Percentiles rank a stretch among this genome's conserved stretches.
Conservation (phyloP, 1,140 invertebrate genomes). For the Octopus sinensis region DNA sequence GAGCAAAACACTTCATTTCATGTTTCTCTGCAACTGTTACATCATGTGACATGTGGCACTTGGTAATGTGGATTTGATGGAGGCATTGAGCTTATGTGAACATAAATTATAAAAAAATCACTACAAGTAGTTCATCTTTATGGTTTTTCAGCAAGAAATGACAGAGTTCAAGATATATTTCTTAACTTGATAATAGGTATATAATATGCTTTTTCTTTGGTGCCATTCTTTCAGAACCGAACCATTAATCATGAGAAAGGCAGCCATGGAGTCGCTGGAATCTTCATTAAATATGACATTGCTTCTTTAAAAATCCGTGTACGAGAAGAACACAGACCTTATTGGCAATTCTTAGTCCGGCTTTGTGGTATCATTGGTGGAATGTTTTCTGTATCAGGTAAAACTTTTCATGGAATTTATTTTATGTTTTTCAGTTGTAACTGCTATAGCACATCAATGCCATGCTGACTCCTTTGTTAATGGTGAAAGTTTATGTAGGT, state of each 20-base stretch:
- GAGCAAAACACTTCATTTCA: too few relatives aligned
- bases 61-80: too few relatives aligned
- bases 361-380: slow-evolving; percentile 87
- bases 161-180: too few relatives aligned
- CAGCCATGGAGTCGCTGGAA: slow-evolving; percentile 86
- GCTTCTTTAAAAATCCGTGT: slow-evolving; percentile 79
- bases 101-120: too few relatives aligned
- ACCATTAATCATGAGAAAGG: slow-evolving; percentile 74
- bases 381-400: slow-evolving; percentile 74
- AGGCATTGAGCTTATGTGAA: too few relatives aligned
- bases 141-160: too few relatives aligned
- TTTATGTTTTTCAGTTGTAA: not conserved
- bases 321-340: slow-evolving; percentile 71
- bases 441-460: not conserved
- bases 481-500: not conserved
- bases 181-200: too few relatives aligned
- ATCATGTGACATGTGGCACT: too few relatives aligned
- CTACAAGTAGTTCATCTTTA: too few relatives aligned
- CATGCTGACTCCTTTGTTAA: not conserved
- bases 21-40: too few relatives aligned
- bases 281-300: slow-evolving; percentile 93
- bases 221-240: slow-evolving; percentile 59
- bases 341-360: slow-evolving; percentile 77
- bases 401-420: slow-evolving; percentile 15
- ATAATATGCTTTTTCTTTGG: too few relatives aligned